These are phyloP conservation scores for Hycleus cichorii DNA, from an alignment of 1,140 invertebrate species.

Conservation along the genomic window DNA sequence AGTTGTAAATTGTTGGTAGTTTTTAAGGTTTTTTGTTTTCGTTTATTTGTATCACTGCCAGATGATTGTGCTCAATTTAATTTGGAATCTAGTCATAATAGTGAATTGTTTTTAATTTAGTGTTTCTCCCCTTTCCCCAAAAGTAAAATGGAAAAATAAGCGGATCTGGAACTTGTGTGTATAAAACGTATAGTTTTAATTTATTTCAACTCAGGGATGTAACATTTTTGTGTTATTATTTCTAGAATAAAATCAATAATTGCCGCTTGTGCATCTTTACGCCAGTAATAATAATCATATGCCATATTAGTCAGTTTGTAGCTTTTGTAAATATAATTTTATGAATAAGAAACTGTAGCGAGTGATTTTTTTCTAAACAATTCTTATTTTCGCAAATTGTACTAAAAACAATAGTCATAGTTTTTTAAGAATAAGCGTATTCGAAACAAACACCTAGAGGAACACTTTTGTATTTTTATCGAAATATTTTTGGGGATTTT, in stretches of 20 bases:
- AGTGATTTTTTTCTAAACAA: no score
- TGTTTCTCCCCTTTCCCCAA: background rate
- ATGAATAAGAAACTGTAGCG: no score
- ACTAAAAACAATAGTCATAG: no score
- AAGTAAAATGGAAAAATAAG: background rate
- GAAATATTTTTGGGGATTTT: no score
- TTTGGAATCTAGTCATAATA: slow-evolving; percentile 8
- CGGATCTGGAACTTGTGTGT: slow-evolving; percentile 5
- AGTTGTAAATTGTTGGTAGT: background rate
- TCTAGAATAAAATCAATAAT: slow-evolving; percentile 2
- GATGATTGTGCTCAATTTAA: slow-evolving; percentile 10
- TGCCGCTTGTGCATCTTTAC: slow-evolving; percentile 8
- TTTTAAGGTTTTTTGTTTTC: slow-evolving; percentile 2
- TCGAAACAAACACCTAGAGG: no score
- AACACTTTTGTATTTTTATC: no score
- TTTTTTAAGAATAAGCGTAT: no score
- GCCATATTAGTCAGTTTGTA: slow-evolving; percentile 4
- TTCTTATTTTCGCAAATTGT: no score
- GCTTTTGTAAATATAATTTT: no score
- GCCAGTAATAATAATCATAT: slow-evolving; percentile 6
- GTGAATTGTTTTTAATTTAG: background rate
- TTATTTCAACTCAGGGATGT: slow-evolving; percentile 10
- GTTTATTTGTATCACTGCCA: slow-evolving; percentile 11
- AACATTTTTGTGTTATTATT: background rate
- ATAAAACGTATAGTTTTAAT: slow-evolving; percentile 8